Base-by-base conservation (phyloP, 2,113 vertebrate genomes). In the Rafetus swinhoei region DNA sequence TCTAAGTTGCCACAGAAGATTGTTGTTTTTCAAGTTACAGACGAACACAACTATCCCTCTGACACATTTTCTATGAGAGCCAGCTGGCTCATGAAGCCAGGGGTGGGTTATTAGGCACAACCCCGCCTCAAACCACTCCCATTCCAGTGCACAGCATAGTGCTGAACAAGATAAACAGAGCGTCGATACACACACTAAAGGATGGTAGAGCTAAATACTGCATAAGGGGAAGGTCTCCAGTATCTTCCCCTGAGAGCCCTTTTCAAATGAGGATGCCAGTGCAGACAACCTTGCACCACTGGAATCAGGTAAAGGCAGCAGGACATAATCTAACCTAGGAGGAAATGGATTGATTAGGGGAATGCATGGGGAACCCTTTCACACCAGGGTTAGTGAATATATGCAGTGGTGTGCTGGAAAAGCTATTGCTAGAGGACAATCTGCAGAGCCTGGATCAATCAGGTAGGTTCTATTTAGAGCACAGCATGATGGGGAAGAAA, bases 311-410 rank as follows among this genome's bases (percentile, higher is more conserved):
- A 45, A 1, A 8, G 82, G 5, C 55, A 85, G 72, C 4, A 85
- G 21, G 84, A 85, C 77, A 94, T 96, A 95, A 95, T 87, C 77
- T 52, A 93, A 77, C 13, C 87, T 19, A 52, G 14, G 24, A 72
- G 91, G 87, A 21, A 95, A 92, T 82, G 79, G 9, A 45, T 39
- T 4, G 35, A 82, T 92, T 87, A 95, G 32, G 32, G 74, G 45
- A 89, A 83, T 79, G 89, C 8, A 87, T 0, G 0, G 84, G 80
- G 59, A 12, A 94, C 85, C 96, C 19, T 35, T 35, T 69, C 32
- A 79, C 35, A 87, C 45, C 29, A 87, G 80, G 8, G 35, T 81
- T 77, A 92, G 82, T 19, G 54, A 89, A 45, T 55, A 79, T 56
- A 19, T 69, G 32, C 15, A 69, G n/a, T n/a, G 8, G 13, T 18